Evolutionary conservation across 2,113 vertebrate genomes (phyloP).

Genomic region (Platanista minor): DNA sequence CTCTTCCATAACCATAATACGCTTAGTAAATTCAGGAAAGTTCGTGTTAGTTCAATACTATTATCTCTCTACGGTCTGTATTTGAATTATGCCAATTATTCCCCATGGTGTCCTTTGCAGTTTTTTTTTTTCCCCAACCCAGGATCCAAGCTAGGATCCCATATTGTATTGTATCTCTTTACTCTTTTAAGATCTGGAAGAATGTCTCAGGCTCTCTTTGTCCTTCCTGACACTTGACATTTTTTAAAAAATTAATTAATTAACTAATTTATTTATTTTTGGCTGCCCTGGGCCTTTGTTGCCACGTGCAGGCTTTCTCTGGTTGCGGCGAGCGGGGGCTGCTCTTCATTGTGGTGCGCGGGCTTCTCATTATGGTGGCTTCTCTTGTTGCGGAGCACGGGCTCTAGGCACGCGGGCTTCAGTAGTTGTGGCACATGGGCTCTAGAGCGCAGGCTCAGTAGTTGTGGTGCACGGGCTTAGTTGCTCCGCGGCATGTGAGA

Average conservation of each 20-base stretch:
- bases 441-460: too few species aligned
- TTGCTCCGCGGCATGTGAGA: too few species aligned
- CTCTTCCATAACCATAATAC: neutral
- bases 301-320: too few species aligned
- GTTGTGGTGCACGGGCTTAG: too few species aligned
- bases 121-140: neutral
- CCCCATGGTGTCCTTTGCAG: neutral
- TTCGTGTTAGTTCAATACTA: neutral
- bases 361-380: too few species aligned
- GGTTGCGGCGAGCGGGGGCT: too few species aligned
- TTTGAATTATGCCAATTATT: neutral
- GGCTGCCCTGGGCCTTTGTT: too few species aligned
- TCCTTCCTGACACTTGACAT: neutral
- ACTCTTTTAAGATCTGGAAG: neutral
- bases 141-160: neutral
- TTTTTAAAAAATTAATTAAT: too few species aligned
- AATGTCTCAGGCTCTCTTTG: neutral
- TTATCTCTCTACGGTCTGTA: neutral
- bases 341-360: accelerated
- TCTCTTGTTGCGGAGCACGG: too few species aligned
- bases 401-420: accelerated
- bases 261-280: too few species aligned
- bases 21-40: neutral
- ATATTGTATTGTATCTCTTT: neutral
- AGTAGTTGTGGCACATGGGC: too few species aligned